Evolutionary conservation across 2,113 vertebrate genomes (phyloP).

Genomic region (Crocuta crocuta): DNA sequence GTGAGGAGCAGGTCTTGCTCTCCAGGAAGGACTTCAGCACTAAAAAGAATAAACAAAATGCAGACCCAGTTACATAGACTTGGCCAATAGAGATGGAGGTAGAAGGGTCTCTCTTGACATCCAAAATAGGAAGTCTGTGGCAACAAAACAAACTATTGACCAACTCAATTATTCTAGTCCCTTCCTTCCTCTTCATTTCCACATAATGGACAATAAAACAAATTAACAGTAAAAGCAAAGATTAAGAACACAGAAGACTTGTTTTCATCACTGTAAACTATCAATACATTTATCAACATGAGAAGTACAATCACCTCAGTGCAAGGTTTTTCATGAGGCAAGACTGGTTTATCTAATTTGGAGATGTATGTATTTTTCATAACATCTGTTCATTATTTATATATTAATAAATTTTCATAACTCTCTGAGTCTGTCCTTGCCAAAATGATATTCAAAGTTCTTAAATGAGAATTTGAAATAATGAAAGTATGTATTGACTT

Average conservation of each 20-base stretch:
- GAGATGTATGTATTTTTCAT: slow-evolving; percentile 71
- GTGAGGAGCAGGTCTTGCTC: neutral
- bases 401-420: slow-evolving; percentile 76
- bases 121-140: neutral
- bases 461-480: slow-evolving; percentile 75
- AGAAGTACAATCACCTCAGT: slow-evolving; percentile 69
- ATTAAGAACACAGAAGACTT: neutral
- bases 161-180: neutral
- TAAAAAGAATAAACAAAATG: neutral
- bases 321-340: slow-evolving; percentile 42
- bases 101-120: neutral
- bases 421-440: slow-evolving; percentile 66
- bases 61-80: neutral
- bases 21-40: neutral
- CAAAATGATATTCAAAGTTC: slow-evolving; percentile 65
- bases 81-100: neutral
- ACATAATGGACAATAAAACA: neutral
- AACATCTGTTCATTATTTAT: slow-evolving; percentile 70
- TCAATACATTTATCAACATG: slow-evolving; percentile 54
- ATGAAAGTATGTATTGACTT: slow-evolving; percentile 71
- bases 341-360: slow-evolving; percentile 67
- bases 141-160: neutral
- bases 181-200: neutral
- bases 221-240: neutral
- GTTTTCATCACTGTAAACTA: slow-evolving; percentile 59